These are phyloP conservation scores for Ommatoiulus sabulosus DNA, from an alignment of 2,888 invertebrate species.

Conservation along the genomic window DNA sequence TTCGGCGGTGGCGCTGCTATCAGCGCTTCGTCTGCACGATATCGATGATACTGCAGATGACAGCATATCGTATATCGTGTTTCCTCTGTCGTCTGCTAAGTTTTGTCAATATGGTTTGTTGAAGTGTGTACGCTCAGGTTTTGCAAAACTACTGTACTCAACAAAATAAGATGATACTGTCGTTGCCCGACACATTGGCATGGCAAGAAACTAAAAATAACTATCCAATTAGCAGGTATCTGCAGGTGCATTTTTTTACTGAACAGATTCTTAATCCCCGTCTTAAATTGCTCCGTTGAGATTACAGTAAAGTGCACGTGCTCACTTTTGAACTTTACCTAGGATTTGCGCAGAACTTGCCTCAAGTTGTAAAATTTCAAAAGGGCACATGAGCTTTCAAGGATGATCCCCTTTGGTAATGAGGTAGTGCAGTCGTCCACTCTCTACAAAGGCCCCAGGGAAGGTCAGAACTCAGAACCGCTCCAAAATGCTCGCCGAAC, in stretches of 20 bases:
- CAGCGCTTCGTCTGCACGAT: too few species aligned
- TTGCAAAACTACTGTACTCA: too few species aligned
- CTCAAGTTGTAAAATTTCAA: background rate
- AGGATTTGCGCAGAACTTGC: background rate
- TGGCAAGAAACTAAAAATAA: background rate
- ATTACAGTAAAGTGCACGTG: background rate
- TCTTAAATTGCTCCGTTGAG: background rate
- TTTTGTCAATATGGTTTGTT: too few species aligned
- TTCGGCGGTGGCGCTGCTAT: too few species aligned
- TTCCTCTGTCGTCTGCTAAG: too few species aligned
- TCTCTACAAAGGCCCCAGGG: background rate
- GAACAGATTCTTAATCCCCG: background rate
- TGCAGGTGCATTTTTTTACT: background rate
- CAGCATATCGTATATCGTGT: too few species aligned
- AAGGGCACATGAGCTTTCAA: background rate
- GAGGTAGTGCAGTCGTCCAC: background rate
- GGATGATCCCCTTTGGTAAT: constrained; percentile 2
- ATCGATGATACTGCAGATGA: too few species aligned
- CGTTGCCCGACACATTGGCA: too few species aligned
- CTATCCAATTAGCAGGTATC: background rate
- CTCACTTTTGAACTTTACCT: background rate
- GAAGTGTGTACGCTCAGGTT: too few species aligned
- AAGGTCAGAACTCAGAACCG: background rate
- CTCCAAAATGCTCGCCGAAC: background rate
- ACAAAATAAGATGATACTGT: too few species aligned